Conservation (phyloP, 2,113 vertebrate genomes). For the Heloderma charlesbogerti region DNA sequence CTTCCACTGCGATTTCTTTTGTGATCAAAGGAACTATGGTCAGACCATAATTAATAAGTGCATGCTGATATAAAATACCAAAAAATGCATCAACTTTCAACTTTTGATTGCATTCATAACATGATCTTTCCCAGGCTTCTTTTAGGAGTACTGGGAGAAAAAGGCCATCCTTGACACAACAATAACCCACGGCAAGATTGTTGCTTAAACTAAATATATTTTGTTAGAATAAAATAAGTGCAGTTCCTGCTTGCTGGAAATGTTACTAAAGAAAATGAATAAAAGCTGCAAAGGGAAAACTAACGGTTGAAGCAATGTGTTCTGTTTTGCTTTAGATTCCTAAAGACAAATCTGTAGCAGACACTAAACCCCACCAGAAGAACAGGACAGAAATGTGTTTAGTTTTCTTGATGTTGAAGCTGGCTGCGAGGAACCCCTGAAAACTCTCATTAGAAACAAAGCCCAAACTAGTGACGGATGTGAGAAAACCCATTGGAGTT, state of each 20-base stretch:
- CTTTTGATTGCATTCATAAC: slow-evolving; percentile 68
- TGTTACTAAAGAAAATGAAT: slow-evolving; percentile 77
- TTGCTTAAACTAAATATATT: slow-evolving; percentile 81
- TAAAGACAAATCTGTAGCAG: slow-evolving; percentile 65
- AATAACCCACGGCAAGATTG: slow-evolving; percentile 79
- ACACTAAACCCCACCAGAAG: slow-evolving; percentile 55
- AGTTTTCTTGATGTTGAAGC: slow-evolving; percentile 14
- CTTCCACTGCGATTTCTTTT: neutral
- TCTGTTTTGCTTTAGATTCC: slow-evolving; percentile 51
- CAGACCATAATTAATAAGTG: neutral
- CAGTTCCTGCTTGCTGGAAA: slow-evolving; percentile 75
- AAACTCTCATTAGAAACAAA: slow-evolving; percentile 61
- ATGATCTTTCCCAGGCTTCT: slow-evolving; percentile 77
- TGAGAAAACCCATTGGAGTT: slow-evolving; percentile 45
- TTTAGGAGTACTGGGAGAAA: slow-evolving; percentile 73
- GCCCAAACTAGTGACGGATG: slow-evolving; percentile 51
- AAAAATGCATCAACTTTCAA: slow-evolving; percentile 25
- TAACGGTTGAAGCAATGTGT: slow-evolving; percentile 63
- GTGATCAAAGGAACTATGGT: neutral
- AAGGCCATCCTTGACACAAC: slow-evolving; percentile 70
- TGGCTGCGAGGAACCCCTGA: slow-evolving; percentile 27
- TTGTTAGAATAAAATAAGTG: slow-evolving; percentile 80
- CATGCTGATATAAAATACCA: neutral
- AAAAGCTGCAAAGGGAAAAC: slow-evolving; percentile 80
- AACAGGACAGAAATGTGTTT: slow-evolving; percentile 56